Base-by-base conservation (phyloP, 2,888 invertebrate species). In the Parthenolecanium corni region DNA sequence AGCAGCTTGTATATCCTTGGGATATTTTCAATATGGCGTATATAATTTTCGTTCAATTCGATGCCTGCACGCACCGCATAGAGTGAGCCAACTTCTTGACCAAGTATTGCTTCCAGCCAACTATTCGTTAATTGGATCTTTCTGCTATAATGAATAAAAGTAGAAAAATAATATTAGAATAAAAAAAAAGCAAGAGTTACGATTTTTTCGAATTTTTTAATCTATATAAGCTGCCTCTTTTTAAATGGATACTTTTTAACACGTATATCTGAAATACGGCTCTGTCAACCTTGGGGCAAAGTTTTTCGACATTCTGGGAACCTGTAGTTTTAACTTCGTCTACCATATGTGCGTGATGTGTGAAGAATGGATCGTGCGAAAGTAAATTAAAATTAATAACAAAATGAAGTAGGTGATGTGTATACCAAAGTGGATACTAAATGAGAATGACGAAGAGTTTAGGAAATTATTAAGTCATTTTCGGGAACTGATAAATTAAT, bases 11-110 rank as follows among this genome's bases (percentile, higher is more conserved):
- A 44, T 57, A 25, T 57, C 57, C 57, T 25, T 44, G 46, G 57
- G 57, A 57, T 46, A 57, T 57, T 57, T 57, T 57, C 57, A 46
- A 46, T 57, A 46, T 57, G 57, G 57, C 57, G 31, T 31, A 57
- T 57, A 44, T 57, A 57, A 57, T 57, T 57, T 57, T 57, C 57
- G 57, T 57, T 57, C 46, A 57, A 57, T 57, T 57, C 57, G 46
- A 46, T 23, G 44, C 46, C 57, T 46, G 57, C 57, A 57, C 57
- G 57, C 57, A 57, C 57, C 21, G n/a, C 18, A 31, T 31, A 16
- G 57, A 31, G 57, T 24, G 46, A 25, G 46, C 46, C 42, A 20
- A 57, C 24, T 31, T 57, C 57, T 57, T 57, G 57, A 57, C 57
- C 57, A 46, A 42, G 57, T 46, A 57, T 46, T 24, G 57, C 57